A percentile compares a stretch with the other conserved stretches of the same genome.
These are phyloP conservation scores for Limnephilus marmoratus DNA, from an alignment of 2,888 invertebrate species.

Conservation along the genomic window DNA sequence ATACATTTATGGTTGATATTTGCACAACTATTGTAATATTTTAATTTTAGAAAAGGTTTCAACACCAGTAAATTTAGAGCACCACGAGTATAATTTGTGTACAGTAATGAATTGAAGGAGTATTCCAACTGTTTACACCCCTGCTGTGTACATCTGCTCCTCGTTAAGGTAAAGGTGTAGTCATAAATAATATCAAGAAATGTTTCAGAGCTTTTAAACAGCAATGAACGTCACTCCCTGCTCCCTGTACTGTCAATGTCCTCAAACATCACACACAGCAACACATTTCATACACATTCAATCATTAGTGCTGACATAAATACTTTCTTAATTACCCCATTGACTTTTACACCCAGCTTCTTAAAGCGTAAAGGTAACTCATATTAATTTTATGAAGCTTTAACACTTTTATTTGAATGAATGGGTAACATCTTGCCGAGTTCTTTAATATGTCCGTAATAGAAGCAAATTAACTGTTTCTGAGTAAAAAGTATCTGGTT, in stretches of 20 bases:
- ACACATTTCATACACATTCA: background rate
- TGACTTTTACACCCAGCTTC: background rate
- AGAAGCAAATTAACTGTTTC: background rate
- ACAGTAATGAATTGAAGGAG: background rate
- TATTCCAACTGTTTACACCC: background rate
- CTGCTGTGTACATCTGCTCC: background rate
- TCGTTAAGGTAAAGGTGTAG: background rate
- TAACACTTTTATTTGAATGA: background rate
- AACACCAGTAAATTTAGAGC: too few species aligned
- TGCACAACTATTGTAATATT: too few species aligned
- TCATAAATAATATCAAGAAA: background rate
- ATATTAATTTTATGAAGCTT: background rate
- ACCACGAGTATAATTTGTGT: background rate
- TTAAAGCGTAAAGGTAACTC: background rate
- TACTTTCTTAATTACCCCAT: background rate
- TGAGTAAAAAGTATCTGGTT: background rate
- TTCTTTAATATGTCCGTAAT: background rate
- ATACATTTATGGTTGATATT: too few species aligned
- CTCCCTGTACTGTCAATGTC: background rate
- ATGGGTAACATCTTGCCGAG: background rate
- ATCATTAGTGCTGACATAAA: background rate
- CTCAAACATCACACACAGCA: background rate
- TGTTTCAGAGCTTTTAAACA: background rate
- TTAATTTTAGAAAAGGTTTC: too few species aligned
- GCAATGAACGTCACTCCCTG: background rate